phyloP scores from a whole-genome alignment of 2,888 invertebrate species.

The Acanthococcus lagerstroemiae region DNA sequence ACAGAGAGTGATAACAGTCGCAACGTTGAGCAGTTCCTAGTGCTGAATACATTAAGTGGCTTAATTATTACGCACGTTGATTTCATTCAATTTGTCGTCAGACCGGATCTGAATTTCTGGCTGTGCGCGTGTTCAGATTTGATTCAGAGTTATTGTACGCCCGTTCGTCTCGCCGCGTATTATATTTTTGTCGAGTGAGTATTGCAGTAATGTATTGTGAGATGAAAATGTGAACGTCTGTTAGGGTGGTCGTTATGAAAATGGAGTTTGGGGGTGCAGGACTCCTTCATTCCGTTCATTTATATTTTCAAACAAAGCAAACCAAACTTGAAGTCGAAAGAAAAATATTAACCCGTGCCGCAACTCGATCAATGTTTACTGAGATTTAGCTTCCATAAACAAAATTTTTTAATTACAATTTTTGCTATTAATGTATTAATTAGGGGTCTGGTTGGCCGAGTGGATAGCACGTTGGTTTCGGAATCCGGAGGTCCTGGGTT shows the following conservation, averaged over 20 bases:
- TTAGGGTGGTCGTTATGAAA: neutral
- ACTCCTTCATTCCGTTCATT: too few relatives aligned
- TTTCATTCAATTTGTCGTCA: slow-evolving; percentile 18
- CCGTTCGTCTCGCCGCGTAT: slow-evolving; percentile 40
- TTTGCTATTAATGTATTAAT: too few relatives aligned
- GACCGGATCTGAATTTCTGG: slow-evolving; percentile 31
- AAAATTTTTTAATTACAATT: too few relatives aligned
- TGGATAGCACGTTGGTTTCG: too few relatives aligned
- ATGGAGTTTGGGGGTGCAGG: neutral
- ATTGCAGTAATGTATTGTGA: neutral
- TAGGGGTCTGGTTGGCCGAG: too few relatives aligned
- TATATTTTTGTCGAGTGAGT: slow-evolving; percentile 35
- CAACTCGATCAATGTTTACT: too few relatives aligned
- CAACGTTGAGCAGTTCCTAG: slow-evolving; percentile 26
- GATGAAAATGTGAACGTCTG: neutral
- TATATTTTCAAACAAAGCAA: too few relatives aligned
- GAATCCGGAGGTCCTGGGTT: too few relatives aligned
- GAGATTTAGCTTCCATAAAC: too few relatives aligned
- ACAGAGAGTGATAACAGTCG: slow-evolving; percentile 19
- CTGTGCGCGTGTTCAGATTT: slow-evolving; percentile 33
- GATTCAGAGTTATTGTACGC: slow-evolving; percentile 35
- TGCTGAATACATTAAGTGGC: slow-evolving; percentile 29
- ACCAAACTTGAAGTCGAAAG: too few relatives aligned
- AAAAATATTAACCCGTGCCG: too few relatives aligned
- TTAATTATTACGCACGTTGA: slow-evolving; percentile 30